These are phyloP conservation scores for Mycetomoellerius zeteki DNA, from an alignment of 1,140 invertebrate genomes.

Conservation along the genomic window DNA sequence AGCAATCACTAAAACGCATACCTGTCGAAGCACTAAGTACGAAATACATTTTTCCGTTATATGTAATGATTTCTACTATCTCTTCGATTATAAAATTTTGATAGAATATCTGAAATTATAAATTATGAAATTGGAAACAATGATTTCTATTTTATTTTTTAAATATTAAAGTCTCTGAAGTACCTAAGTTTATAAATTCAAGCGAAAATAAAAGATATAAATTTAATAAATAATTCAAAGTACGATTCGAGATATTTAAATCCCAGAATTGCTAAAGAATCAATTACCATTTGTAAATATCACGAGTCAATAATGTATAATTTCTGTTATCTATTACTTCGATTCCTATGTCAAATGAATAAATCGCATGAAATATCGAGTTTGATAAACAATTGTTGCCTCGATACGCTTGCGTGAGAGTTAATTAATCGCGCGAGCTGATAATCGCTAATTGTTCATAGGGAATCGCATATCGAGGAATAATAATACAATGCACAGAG, in stretches of 20 bases:
- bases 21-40: background rate
- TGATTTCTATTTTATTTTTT: no score
- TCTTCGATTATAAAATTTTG: background rate
- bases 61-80: background rate
- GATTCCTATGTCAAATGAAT: background rate
- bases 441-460: constrained; percentile 28
- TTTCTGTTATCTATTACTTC: background rate
- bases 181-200: background rate
- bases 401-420: constrained; percentile 14
- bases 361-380: constrained; percentile 25
- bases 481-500: constrained; percentile 13
- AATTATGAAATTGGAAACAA: no score
- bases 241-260: background rate
- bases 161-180: no score
- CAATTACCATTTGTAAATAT: background rate
- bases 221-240: background rate
- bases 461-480: constrained; percentile 16
- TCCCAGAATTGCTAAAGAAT: background rate
- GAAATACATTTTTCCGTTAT: background rate
- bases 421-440: constrained; percentile 25
- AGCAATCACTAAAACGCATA: background rate
- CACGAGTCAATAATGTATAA: background rate
- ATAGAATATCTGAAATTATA: background rate
- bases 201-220: background rate
- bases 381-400: constrained; percentile 14